A percentile compares a stretch with the other conserved stretches of the same genome.
phyloP scores from a whole-genome alignment of 2,888 invertebrate species.

The Elysia crispata region DNA sequence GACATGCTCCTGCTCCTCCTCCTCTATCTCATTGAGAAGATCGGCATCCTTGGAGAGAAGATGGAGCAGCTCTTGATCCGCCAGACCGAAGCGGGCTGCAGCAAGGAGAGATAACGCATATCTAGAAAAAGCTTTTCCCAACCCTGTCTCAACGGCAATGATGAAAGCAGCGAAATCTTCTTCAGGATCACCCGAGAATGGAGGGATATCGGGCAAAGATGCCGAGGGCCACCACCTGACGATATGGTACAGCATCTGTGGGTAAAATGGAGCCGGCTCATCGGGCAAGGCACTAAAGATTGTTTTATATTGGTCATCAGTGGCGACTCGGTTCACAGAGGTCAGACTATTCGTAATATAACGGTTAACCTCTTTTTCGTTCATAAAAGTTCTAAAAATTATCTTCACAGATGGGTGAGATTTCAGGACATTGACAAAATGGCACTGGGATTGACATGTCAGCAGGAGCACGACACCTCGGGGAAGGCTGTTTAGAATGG shows the following conservation, averaged over 20 bases:
- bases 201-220: conserved; percentile 44
- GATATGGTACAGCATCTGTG: conserved; percentile 40
- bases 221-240: conserved; percentile 52
- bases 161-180: conserved; percentile 47
- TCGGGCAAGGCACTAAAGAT: conserved; percentile 40
- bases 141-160: conserved; percentile 43
- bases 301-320: conserved; percentile 47
- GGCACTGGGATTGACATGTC: conserved; percentile 34
- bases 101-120: conserved; percentile 52
- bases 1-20: conserved; percentile 45
- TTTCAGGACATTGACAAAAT: conserved; percentile 41
- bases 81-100: conserved; percentile 49
- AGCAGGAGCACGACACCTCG: conserved; percentile 44
- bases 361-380: background rate
- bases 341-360: conserved; percentile 36
- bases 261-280: conserved; percentile 44
- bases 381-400: conserved; percentile 19
- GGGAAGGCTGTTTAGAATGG: conserved; percentile 48
- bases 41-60: conserved; percentile 50
- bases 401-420: conserved; percentile 25
- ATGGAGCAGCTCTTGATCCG: conserved; percentile 53
- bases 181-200: conserved; percentile 38
- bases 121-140: conserved; percentile 49
- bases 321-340: conserved; percentile 39
- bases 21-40: conserved; percentile 50